Evolutionary conservation across 2,888 invertebrate genomes (phyloP).

Genomic region (Blera fallax): DNA sequence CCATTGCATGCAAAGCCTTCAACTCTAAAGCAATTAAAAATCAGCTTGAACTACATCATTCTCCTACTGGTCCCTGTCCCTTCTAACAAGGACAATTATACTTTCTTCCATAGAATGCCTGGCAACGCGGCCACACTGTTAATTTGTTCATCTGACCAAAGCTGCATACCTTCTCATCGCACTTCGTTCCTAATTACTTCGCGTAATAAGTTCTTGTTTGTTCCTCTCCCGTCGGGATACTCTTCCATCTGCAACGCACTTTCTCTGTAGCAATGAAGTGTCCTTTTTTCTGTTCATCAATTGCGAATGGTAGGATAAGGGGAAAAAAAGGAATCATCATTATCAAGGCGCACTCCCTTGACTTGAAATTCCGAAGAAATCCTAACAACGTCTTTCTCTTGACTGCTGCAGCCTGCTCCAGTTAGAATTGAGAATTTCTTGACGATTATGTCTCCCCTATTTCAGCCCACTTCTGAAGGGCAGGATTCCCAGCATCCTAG

Average conservation of each 20-base stretch:
- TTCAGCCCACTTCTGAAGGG: too few species aligned
- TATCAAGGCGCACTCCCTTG: constrained; percentile 9
- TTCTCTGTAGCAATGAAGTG: not conserved
- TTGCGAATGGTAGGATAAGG: constrained; percentile 9
- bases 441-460: constrained; percentile 8
- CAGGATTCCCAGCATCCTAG: not conserved
- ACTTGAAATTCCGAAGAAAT: not conserved
- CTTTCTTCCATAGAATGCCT: not conserved
- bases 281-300: not conserved
- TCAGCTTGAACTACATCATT: too few species aligned
- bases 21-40: too few species aligned
- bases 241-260: constrained; percentile 13
- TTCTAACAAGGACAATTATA: not conserved
- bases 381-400: not conserved
- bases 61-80: too few species aligned
- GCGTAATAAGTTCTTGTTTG: not conserved
- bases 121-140: not conserved
- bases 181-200: constrained; percentile 12
- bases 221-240: not conserved
- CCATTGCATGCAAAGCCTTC: too few species aligned
- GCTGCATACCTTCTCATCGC: not conserved
- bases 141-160: not conserved
- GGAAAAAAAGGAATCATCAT: constrained; percentile 34
- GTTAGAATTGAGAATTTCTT: not conserved
- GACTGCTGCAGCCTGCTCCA: not conserved